These are phyloP conservation scores for Mirza zaza DNA, from an alignment of 2,113 vertebrate species.

Conservation along the genomic window DNA sequence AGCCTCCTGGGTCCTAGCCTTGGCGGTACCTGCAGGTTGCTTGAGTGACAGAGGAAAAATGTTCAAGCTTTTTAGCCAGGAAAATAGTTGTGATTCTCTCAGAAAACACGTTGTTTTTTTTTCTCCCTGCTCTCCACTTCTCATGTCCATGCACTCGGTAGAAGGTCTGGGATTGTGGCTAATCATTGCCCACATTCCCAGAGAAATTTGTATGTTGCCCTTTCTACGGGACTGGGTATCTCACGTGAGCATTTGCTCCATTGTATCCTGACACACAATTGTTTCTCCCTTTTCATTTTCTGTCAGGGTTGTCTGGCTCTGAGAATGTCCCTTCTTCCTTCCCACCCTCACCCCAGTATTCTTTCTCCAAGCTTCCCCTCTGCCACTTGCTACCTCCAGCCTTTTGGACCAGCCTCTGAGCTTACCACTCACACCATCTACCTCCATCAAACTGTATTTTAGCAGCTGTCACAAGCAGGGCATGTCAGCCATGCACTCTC, in stretches of 20 bases:
- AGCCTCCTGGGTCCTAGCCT: neutral
- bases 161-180: neutral
- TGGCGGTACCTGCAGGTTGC: neutral
- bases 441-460: neutral
- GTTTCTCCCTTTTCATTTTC: neutral
- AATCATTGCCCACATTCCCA: neutral
- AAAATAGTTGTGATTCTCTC: neutral
- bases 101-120: neutral
- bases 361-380: neutral
- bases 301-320: neutral
- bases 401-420: conserved; percentile 5
- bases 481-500: conserved; percentile 47
- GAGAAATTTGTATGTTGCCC: neutral
- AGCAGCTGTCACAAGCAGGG: conserved; percentile 68
- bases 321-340: neutral
- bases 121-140: neutral
- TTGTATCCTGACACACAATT: conserved; percentile 41
- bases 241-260: neutral
- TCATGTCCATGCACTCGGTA: neutral
- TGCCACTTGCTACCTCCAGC: neutral
- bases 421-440: conserved; percentile 45
- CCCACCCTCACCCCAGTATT: neutral
- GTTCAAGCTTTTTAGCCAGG: neutral
- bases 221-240: neutral
- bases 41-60: neutral